Conservation (phyloP, 2,113 vertebrate genomes). For the Herpetotheres cachinnans region DNA sequence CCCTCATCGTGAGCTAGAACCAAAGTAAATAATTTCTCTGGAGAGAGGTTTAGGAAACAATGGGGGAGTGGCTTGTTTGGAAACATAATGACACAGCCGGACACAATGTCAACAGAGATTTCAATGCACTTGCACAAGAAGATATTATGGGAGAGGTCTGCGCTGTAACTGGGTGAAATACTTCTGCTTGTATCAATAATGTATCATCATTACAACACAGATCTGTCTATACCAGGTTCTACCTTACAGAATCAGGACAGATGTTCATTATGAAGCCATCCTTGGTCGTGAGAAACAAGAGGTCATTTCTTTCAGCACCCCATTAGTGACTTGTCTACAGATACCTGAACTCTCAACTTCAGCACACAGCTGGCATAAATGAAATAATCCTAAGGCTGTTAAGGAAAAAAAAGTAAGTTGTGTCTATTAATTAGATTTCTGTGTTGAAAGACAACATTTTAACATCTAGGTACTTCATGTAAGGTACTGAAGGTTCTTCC, state of each 20-base stretch:
- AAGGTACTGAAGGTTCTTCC: neutral
- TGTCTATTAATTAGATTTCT: neutral
- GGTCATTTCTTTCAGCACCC: neutral
- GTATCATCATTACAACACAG: neutral
- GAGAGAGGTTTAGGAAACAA: constrained; percentile 37
- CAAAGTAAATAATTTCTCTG: neutral
- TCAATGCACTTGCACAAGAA: constrained; percentile 55
- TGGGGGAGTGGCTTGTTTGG: constrained; percentile 52
- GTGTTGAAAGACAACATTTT: neutral
- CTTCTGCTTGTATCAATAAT: constrained; percentile 20
- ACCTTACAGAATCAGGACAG: neutral
- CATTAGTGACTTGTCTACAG: neutral
- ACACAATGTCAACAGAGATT: constrained; percentile 51
- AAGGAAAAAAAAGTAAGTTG: neutral
- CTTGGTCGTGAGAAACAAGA: neutral
- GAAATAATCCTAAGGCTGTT: too few species aligned
- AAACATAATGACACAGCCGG: constrained; percentile 52
- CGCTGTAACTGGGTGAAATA: neutral
- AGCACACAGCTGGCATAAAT: neutral
- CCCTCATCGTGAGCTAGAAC: neutral
- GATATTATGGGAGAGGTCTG: constrained; percentile 48
- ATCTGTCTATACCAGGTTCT: neutral
- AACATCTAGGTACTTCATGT: neutral
- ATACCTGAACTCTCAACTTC: neutral
- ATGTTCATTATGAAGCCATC: neutral